phyloP scores from a whole-genome alignment of 2,113 vertebrate genomes.

The Rhodinocichla rosea region DNA sequence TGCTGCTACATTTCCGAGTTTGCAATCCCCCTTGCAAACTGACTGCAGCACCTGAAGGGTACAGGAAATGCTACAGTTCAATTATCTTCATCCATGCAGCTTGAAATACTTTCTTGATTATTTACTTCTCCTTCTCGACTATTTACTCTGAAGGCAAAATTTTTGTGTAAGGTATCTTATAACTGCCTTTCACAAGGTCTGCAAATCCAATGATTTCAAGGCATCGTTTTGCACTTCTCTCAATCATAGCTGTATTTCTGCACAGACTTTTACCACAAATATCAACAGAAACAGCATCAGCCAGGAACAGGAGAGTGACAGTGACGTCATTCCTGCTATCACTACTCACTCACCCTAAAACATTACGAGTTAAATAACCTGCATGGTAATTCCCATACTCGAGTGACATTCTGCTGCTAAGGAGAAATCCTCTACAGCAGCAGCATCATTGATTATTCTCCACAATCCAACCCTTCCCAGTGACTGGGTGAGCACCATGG shows the following conservation, averaged over 20 bases:
- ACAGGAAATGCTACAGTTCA: background rate
- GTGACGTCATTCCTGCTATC: background rate
- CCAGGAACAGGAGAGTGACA: background rate
- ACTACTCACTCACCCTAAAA: background rate
- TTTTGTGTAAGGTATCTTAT: background rate
- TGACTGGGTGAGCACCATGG: fast-evolving
- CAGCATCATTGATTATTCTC: background rate
- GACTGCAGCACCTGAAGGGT: background rate
- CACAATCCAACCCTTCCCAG: background rate
- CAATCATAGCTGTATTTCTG: background rate
- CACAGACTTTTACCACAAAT: background rate
- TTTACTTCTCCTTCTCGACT: background rate
- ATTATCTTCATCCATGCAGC: background rate
- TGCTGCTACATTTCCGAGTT: background rate
- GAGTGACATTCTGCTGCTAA: background rate
- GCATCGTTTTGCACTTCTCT: background rate
- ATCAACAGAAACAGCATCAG: background rate
- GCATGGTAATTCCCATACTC: background rate
- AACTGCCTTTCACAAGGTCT: background rate
- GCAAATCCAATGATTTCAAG: background rate
- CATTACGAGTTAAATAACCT: background rate
- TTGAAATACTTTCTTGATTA: background rate
- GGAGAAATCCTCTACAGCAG: background rate
- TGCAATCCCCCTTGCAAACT: background rate
- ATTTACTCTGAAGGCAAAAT: background rate